Conservation (phyloP, 2,888 invertebrate genomes). For the Drosophila multiciliata region DNA sequence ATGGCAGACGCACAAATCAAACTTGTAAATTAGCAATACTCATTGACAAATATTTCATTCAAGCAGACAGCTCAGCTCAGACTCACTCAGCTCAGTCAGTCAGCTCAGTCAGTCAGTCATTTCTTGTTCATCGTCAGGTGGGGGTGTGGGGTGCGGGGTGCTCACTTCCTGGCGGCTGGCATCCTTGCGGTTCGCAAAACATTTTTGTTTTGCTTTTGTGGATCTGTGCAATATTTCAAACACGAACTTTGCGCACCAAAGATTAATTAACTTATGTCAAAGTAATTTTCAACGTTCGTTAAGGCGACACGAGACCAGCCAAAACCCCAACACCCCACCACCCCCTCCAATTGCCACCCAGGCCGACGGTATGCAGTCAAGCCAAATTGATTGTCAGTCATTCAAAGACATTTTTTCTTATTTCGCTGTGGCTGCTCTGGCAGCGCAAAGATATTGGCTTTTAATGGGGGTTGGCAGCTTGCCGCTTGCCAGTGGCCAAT, state of each 20-base stretch:
- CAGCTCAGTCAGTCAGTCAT: background rate
- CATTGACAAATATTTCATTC: slow-evolving; percentile 81
- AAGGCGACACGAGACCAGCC: slow-evolving; percentile 72
- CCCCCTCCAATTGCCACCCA: background rate
- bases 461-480: slow-evolving; percentile 74
- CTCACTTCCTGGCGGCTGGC: slow-evolving; percentile 47
- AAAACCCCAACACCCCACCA: background rate
- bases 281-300: slow-evolving; percentile 84
- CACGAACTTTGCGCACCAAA: slow-evolving; percentile 82
- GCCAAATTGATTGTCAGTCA: slow-evolving; percentile 84
- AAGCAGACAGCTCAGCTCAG: slow-evolving; percentile 36
- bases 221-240: slow-evolving; percentile 77
- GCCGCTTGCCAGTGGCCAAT: background rate
- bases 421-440: slow-evolving; percentile 55
- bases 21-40: slow-evolving; percentile 82
- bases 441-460: slow-evolving; percentile 75
- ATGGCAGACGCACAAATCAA: slow-evolving; percentile 70
- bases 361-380: slow-evolving; percentile 43
- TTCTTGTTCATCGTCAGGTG: background rate
- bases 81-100: slow-evolving; percentile 13
- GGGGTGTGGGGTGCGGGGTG: background rate
- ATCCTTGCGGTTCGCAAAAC: slow-evolving; percentile 48
- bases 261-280: slow-evolving; percentile 85
- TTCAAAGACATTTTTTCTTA: slow-evolving; percentile 84
- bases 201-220: slow-evolving; percentile 46